Base-by-base conservation (phyloP, 2,888 invertebrate genomes). In the Leucophenga maculata region DNA sequence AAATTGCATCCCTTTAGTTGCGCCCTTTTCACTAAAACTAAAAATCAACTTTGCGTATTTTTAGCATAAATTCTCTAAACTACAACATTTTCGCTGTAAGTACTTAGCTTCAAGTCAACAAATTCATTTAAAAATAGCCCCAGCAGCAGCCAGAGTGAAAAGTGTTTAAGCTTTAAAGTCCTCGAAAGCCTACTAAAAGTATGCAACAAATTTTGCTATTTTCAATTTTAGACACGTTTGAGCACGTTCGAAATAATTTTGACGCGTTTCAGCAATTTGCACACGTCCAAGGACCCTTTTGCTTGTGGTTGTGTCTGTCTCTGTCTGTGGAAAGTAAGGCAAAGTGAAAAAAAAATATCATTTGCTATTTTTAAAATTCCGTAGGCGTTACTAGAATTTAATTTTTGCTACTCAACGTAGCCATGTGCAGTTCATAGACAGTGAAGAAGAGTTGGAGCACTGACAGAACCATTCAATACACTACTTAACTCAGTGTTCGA, bases 221-320 rank as follows among this genome's bases (percentile, higher is more conserved):
- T 60, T 60, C 39, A 44, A 39, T 39, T 44, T 44, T 44, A 20
- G 44, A 60, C 44, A 60, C 60, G 44, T 60, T 60, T 44, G 39
- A 39, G 44, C 60, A 60, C 60, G 60, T 60, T 75, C 71, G 74
- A 74, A 74, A 82, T 79, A 81, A 82, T 82, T 81, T 78, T 71
- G 71, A 77, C 69, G 82, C 77, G 72, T 77, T 79, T 77, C 78
- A 73, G 73, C 79, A 79, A 81, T 79, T 79, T 78, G 72, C 73
- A 75, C 82, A 82, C 80, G 78, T 79, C 74, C 78, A 77, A 67
- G 44, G 50, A n/a, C 50, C 50, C n/a, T 50, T 50, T 50, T 50
- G 50, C 13, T 50, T 50, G 39, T 50, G 50, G 50, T 50, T 50
- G n/a, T n/a, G 50, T 16, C 18, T 50, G 46, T 13, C 16, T 48